Conservation (phyloP, 1,140 invertebrate genomes). For the Holcopasites calliopsidis region DNA sequence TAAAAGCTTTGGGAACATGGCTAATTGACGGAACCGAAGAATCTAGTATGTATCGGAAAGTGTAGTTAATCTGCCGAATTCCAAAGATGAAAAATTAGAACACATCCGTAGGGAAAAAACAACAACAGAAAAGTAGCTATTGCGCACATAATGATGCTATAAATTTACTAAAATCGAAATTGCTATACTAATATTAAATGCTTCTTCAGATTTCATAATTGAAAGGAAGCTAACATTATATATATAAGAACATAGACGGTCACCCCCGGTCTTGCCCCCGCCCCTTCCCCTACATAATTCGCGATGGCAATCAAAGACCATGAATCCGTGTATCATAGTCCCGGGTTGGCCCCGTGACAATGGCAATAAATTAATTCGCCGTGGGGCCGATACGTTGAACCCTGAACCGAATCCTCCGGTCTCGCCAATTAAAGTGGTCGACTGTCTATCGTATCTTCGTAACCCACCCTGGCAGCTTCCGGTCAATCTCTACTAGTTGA, state of each 20-base stretch:
- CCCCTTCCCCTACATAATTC: constrained; percentile 13
- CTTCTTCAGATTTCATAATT: no score
- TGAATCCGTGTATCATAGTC: constrained; percentile 6
- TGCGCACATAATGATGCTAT: no score
- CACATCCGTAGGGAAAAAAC: no score
- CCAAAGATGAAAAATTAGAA: no score
- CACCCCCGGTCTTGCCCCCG: constrained; percentile 5
- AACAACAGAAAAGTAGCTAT: no score
- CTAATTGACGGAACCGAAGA: no score
- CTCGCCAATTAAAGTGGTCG: constrained; percentile 16
- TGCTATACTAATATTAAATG: no score
- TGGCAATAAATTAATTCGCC: constrained; percentile 32
- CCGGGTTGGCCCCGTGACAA: background rate
- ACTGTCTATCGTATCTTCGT: constrained; percentile 12
- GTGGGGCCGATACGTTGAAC: constrained; percentile 27
- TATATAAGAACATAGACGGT: background rate
- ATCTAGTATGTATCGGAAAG: no score
- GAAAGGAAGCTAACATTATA: no score
- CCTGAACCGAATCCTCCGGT: constrained; percentile 28
- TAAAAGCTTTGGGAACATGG: no score
- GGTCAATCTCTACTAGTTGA: constrained; percentile 22
- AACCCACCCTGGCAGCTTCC: constrained; percentile 25
- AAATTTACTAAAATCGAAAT: no score
- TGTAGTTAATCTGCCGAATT: no score
- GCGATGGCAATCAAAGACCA: background rate